Conservation (phyloP, 1,140 invertebrate species). For the Lutraria rhynchaena region DNA sequence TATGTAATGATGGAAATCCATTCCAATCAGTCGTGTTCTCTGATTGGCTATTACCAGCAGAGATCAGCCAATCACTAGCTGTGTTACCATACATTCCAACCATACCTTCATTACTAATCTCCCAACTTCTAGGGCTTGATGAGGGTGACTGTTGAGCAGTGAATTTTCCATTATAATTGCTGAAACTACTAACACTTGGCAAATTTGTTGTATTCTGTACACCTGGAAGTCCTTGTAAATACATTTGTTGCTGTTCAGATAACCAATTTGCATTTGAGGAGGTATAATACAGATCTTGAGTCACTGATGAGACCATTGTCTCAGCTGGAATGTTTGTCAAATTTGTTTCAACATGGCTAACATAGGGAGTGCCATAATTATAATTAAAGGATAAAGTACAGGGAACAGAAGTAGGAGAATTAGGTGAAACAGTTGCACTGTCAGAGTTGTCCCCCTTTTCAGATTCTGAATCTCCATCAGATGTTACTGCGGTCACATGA, state of each 20-base stretch:
- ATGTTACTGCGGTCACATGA: slow-evolving; percentile 87
- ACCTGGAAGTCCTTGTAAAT: slow-evolving; percentile 40
- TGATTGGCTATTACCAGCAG: slow-evolving; percentile 33
- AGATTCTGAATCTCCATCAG: slow-evolving; percentile 84
- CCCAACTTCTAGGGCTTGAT: slow-evolving; percentile 38
- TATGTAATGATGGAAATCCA: slow-evolving; percentile 19
- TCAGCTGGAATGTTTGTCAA: slow-evolving; percentile 66
- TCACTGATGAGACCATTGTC: slow-evolving; percentile 8
- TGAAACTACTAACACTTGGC: slow-evolving; percentile 15
- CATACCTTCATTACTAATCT: slow-evolving; percentile 45
- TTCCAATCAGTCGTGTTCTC: slow-evolving; percentile 8
- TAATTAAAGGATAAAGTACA: slow-evolving; percentile 46
- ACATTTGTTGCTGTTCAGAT: slow-evolving; percentile 24
- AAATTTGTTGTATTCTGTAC: slow-evolving; percentile 28
- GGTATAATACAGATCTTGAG: slow-evolving; percentile 19
- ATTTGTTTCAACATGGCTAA: slow-evolving; percentile 65
- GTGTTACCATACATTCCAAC: slow-evolving; percentile 40
- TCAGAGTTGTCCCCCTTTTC: slow-evolving; percentile 83
- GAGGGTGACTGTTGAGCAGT: slow-evolving; percentile 28
- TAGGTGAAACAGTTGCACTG: slow-evolving; percentile 43
- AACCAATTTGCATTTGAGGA: slow-evolving; percentile 48
- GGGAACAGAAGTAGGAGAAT: slow-evolving; percentile 27
- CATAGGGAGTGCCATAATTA: slow-evolving; percentile 50
- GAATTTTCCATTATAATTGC: slow-evolving; percentile 35
- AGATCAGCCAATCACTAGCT: slow-evolving; percentile 45